Percentiles rank a stretch among this genome's conserved stretches.
phyloP scores from a whole-genome alignment of 1,140 invertebrate species.

The Penaeus japonicus region DNA sequence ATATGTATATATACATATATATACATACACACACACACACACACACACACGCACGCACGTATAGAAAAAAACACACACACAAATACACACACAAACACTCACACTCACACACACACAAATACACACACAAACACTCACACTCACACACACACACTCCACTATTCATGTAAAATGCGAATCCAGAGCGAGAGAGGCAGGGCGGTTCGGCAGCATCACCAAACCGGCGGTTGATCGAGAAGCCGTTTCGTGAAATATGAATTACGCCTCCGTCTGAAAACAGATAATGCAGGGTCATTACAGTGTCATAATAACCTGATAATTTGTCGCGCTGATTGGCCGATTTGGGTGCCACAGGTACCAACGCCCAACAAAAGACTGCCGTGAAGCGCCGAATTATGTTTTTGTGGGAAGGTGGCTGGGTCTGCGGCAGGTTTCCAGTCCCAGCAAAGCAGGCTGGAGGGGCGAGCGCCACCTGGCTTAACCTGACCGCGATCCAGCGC shows the following conservation, averaged over 20 bases:
- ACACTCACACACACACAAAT: too few relatives aligned
- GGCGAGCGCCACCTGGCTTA: too few relatives aligned
- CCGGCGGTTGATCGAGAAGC: neutral
- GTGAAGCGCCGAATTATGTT: conserved; percentile 7
- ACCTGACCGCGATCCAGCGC: too few relatives aligned
- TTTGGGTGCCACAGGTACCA: neutral
- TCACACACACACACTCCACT: too few relatives aligned
- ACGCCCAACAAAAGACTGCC: neutral
- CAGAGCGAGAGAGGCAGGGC: neutral
- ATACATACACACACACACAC: too few relatives aligned
- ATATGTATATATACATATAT: too few relatives aligned
- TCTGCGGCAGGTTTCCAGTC: too few relatives aligned
- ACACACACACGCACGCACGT: too few relatives aligned
- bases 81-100: too few relatives aligned
- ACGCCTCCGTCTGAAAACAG: conserved; percentile 7
- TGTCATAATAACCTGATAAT: conserved; percentile 33
- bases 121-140: too few relatives aligned
- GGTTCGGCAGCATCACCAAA: neutral
- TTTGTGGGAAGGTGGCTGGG: neutral
- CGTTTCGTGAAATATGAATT: conserved; percentile 34
- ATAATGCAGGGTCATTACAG: conserved; percentile 10
- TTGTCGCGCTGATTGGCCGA: conserved; percentile 23
- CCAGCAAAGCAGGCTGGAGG: too few relatives aligned
- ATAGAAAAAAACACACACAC: too few relatives aligned
- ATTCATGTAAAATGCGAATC: neutral